phyloP scores from a whole-genome alignment of 2,797 vertebrate genomes.

The Pipistrellus kuhlii region DNA sequence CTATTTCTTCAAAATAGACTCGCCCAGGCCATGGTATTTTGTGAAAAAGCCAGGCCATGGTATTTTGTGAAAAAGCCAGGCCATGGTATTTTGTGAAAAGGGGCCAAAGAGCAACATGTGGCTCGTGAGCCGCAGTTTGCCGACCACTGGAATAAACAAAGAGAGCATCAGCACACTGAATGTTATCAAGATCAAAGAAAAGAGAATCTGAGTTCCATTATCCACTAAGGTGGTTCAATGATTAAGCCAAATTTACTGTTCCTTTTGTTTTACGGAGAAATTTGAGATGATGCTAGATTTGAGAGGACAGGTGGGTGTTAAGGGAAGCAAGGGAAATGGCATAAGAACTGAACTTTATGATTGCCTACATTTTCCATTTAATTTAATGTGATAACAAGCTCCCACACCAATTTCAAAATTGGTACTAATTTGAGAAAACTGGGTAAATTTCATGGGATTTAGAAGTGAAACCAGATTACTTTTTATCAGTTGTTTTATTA shows the following conservation, averaged over 20 bases:
- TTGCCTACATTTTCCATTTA: background rate
- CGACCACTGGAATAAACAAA: too few species aligned
- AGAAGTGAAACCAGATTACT: slow-evolving; percentile 5
- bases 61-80: too few species aligned
- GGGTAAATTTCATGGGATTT: background rate
- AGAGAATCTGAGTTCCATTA: background rate
- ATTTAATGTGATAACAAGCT: background rate
- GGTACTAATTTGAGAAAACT: slow-evolving; percentile 4
- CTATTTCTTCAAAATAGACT: too few species aligned
- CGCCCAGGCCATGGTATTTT: too few species aligned
- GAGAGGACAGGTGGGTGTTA: background rate
- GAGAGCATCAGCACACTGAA: background rate
- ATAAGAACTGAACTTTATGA: background rate
- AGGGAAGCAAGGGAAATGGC: background rate
- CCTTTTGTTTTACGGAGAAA: slow-evolving; percentile 34
- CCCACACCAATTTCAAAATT: background rate
- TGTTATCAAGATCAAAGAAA: background rate
- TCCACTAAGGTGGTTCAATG: background rate
- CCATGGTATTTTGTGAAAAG: too few species aligned
- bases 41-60: too few species aligned
- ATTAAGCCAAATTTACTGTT: background rate
- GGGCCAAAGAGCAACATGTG: too few species aligned
- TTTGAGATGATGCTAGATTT: background rate
- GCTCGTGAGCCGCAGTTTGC: too few species aligned
- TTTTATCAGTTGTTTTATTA: slow-evolving; percentile 9